Conservation (phyloP, 2,113 vertebrate genomes). For the Todiramphus saurophagus region DNA sequence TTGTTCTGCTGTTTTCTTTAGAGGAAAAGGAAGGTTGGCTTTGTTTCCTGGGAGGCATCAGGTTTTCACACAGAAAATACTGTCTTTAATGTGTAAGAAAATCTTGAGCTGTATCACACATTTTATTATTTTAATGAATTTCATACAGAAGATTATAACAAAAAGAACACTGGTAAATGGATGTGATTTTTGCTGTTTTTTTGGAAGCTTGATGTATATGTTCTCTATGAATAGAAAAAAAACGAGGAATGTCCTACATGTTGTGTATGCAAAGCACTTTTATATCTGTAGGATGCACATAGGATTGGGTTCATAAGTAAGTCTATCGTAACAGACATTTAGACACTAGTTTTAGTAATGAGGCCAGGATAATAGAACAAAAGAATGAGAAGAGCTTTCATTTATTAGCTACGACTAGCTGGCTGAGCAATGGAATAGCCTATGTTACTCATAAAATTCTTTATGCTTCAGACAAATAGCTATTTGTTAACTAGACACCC, state of each 20-base stretch:
- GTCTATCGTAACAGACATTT: not conserved
- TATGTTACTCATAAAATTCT: not conserved
- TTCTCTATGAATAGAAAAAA: not conserved
- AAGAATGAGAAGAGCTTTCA: not conserved
- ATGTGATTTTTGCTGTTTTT: not conserved
- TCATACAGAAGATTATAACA: not conserved
- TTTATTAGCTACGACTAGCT: not conserved
- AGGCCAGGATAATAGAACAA: not conserved
- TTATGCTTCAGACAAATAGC: not conserved
- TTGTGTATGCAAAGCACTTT: not conserved
- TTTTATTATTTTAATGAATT: constrained; percentile 3
- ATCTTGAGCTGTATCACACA: not conserved
- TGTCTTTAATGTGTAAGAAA: not conserved
- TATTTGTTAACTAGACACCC: not conserved
- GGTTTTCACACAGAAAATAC: constrained; percentile 22
- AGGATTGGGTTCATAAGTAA: not conserved
- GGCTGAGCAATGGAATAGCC: not conserved
- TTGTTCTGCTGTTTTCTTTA: not conserved
- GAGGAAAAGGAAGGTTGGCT: not conserved
- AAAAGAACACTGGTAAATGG: not conserved
- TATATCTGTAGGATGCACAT: not conserved
- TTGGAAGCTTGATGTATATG: not conserved
- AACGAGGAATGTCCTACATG: not conserved
- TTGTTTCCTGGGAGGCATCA: not conserved
- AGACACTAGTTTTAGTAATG: not conserved